Evolutionary conservation across 2,888 invertebrate genomes (phyloP).

Genomic region (Conops quadrifasciatus): DNA sequence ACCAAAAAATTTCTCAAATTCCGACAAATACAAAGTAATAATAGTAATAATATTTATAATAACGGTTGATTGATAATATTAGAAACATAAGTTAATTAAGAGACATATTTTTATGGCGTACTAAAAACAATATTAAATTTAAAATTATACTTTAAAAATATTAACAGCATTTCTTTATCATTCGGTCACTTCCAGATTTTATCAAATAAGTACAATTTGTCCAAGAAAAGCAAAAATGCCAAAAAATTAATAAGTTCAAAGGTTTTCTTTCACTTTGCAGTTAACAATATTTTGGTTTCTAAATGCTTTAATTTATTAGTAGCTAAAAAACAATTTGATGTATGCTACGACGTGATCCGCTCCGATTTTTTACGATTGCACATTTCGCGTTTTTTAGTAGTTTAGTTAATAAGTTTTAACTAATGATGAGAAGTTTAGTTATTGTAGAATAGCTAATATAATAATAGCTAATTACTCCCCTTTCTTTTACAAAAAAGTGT

Average conservation of each 20-base stretch:
- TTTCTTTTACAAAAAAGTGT: too few relatives aligned
- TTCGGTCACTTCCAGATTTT: background rate
- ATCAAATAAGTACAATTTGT: conserved; percentile 18
- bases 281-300: too few relatives aligned
- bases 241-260: background rate
- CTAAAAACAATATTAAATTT: conserved; percentile 25
- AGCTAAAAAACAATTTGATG: background rate
- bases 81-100: conserved; percentile 8
- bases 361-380: conserved; percentile 19
- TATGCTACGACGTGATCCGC: background rate
- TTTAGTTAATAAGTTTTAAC: conserved; percentile 24
- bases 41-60: conserved; percentile 16
- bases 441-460: too few relatives aligned
- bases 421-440: conserved; percentile 6
- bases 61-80: conserved; percentile 3
- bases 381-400: conserved; percentile 18
- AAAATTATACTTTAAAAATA: conserved; percentile 6
- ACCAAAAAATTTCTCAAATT: conserved; percentile 1
- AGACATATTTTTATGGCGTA: conserved; percentile 28
- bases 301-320: conserved; percentile 3
- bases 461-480: too few relatives aligned
- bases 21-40: conserved; percentile 18
- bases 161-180: background rate
- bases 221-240: background rate
- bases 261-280: background rate